Percentiles rank a stretch among this genome's conserved stretches.
These are phyloP conservation scores for Lichenostomus cassidix DNA, from an alignment of 2,113 vertebrate species.

Conservation along the genomic window DNA sequence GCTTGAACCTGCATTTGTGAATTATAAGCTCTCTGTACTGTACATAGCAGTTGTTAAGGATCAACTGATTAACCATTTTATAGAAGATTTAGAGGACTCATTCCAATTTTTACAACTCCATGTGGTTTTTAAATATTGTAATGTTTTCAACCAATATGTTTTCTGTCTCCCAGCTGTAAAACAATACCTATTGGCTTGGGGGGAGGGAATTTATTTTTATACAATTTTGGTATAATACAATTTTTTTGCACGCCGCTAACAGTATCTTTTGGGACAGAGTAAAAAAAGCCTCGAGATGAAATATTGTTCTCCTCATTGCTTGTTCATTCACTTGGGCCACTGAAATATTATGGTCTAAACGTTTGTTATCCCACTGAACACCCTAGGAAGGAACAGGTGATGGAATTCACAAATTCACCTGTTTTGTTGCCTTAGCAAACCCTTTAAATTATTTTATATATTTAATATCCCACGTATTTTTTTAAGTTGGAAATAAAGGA, in stretches of 20 bases:
- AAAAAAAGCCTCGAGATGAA: background rate
- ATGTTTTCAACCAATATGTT: slow-evolving; percentile 68
- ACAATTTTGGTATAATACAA: background rate
- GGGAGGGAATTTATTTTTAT: slow-evolving; percentile 1
- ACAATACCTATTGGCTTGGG: slow-evolving; percentile 33
- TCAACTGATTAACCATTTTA: slow-evolving; percentile 71
- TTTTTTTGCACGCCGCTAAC: background rate
- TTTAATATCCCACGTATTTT: background rate
- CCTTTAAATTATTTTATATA: background rate
- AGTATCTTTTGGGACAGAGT: slow-evolving; percentile 38
- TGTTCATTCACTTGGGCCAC: background rate
- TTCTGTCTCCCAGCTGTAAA: slow-evolving; percentile 60
- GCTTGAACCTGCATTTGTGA: slow-evolving; percentile 63
- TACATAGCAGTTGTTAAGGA: slow-evolving; percentile 39
- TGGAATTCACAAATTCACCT: background rate
- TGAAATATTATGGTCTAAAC: background rate
- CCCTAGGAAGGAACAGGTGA: background rate
- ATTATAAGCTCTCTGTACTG: slow-evolving; percentile 51
- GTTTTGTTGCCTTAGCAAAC: background rate
- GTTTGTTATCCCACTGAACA: background rate
- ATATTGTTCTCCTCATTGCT: background rate
- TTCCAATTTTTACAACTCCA: slow-evolving; percentile 72
- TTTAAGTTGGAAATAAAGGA: background rate
- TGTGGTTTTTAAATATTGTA: slow-evolving; percentile 70
- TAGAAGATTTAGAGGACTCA: slow-evolving; percentile 69